These are phyloP conservation scores for Hydrocynus forskahlii DNA, from an alignment of 2,797 vertebrate genomes.

Conservation along the genomic window DNA sequence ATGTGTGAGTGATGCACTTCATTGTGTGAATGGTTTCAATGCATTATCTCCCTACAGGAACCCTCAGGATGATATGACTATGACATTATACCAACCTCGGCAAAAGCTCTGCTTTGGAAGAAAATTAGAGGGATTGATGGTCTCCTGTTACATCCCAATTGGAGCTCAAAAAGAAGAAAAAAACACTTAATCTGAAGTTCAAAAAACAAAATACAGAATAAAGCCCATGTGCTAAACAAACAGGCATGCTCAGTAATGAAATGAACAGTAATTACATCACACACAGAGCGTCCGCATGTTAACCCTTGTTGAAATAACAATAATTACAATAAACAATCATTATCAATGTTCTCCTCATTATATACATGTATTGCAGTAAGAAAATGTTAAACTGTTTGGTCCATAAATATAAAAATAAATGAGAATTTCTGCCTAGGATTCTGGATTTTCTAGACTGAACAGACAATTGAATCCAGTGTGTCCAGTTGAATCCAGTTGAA, in stretches of 20 bases:
- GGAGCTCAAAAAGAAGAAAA: slow-evolving; percentile 3
- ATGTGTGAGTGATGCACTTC: slow-evolving; percentile 15
- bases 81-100: slow-evolving; percentile 36
- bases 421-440: too few relatives aligned
- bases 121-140: slow-evolving; percentile 27
- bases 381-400: too few relatives aligned
- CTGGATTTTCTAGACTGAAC: too few relatives aligned
- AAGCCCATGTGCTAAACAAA: slow-evolving; percentile 27
- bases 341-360: neutral
- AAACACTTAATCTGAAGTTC: neutral
- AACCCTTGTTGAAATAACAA: slow-evolving; percentile 34
- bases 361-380: too few relatives aligned
- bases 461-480: too few relatives aligned
- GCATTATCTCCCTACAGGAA: slow-evolving; percentile 31
- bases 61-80: slow-evolving; percentile 15
- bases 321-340: slow-evolving; percentile 6
- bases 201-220: slow-evolving; percentile 16
- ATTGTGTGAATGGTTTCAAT: slow-evolving; percentile 35
- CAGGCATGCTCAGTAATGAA: neutral
- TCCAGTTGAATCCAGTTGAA: too few relatives aligned
- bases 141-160: slow-evolving; percentile 44
- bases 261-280: slow-evolving; percentile 3
- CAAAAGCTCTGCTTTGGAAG: slow-evolving; percentile 32
- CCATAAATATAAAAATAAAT: too few relatives aligned
- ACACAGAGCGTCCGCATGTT: slow-evolving; percentile 14